These are phyloP conservation scores for Henricia sp. DNA, from an alignment of 53 echinoderm and acorn worm genomes.

Conservation along the genomic window DNA sequence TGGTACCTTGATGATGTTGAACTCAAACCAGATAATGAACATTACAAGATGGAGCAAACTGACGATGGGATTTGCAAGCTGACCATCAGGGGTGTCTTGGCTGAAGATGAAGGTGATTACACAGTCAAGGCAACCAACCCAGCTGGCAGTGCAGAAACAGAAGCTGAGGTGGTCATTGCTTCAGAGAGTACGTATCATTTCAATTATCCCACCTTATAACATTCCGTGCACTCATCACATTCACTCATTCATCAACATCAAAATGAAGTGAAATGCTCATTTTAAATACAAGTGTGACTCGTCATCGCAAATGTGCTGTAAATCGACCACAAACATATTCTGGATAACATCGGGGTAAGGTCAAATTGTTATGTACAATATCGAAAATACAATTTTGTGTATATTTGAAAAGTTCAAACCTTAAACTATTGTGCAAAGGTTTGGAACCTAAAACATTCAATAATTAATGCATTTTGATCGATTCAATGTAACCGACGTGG, in stretches of 20 bases:
- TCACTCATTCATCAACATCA: conserved; percentile 30
- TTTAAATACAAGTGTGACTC: background rate
- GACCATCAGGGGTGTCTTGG: conserved; percentile 68
- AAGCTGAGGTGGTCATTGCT: conserved; percentile 47
- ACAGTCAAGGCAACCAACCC: conserved; percentile 83
- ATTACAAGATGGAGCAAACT: conserved; percentile 68
- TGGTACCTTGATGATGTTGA: conserved; percentile 69
- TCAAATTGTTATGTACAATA: too few relatives aligned
- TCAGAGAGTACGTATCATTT: conserved; percentile 41
- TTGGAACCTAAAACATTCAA: too few relatives aligned
- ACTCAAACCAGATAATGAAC: conserved; percentile 61
- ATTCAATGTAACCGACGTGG: too few relatives aligned
- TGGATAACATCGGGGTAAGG: too few relatives aligned
- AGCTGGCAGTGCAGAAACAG: conserved; percentile 60
- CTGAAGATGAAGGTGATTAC: conserved; percentile 74
- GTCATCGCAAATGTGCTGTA: too few relatives aligned
- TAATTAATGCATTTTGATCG: too few relatives aligned
- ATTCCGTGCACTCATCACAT: background rate
- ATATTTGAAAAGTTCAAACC: too few relatives aligned
- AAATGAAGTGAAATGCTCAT: background rate
- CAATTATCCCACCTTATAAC: background rate
- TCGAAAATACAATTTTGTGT: too few relatives aligned
- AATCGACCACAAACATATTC: too few relatives aligned
- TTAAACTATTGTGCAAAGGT: too few relatives aligned
- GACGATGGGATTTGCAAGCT: conserved; percentile 65